Conservation (phyloP, 2,888 invertebrate genomes). For the Spodoptera littoralis region DNA sequence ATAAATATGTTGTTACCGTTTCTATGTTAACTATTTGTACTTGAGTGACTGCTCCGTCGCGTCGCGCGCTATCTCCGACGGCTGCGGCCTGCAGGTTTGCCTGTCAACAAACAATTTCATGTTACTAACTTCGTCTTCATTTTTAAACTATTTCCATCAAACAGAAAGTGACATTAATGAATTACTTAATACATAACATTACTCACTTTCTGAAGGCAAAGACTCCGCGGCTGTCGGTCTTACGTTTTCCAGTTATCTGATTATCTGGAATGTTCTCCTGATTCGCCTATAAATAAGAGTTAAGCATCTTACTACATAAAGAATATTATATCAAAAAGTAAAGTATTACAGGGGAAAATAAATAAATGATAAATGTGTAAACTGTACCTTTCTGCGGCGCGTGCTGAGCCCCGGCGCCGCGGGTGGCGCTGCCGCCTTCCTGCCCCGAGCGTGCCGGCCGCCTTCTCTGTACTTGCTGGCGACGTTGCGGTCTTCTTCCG, state of each 20-base stretch:
- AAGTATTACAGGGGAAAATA: background rate
- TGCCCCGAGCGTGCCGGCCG: conserved; percentile 16
- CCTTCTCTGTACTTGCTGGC: conserved; percentile 1
- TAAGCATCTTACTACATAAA: background rate
- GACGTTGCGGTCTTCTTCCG: conserved; percentile 31
- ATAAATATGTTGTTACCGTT: conserved; percentile 36
- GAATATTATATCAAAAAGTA: too few relatives aligned
- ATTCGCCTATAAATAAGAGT: conserved; percentile 43
- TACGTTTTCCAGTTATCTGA: conserved; percentile 53
- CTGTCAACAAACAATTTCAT: conserved; percentile 13
- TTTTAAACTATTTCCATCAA: too few relatives aligned
- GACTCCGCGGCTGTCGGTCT: conserved; percentile 57
- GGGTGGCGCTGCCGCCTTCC: background rate
- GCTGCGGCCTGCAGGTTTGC: conserved; percentile 28
- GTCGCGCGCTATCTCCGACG: conserved; percentile 46
- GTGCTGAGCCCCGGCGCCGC: conserved; percentile 29
- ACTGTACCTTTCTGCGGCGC: conserved; percentile 54
- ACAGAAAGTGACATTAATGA: too few relatives aligned
- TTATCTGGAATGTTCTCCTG: conserved; percentile 39
- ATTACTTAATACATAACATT: background rate
- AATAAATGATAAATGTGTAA: background rate
- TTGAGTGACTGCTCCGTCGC: conserved; percentile 13
- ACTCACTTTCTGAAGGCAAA: conserved; percentile 57
- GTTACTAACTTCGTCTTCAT: background rate
- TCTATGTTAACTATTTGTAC: conserved; percentile 51